phyloP scores from a whole-genome alignment of 2,113 vertebrate species.

The Cyrtonyx montezumae region DNA sequence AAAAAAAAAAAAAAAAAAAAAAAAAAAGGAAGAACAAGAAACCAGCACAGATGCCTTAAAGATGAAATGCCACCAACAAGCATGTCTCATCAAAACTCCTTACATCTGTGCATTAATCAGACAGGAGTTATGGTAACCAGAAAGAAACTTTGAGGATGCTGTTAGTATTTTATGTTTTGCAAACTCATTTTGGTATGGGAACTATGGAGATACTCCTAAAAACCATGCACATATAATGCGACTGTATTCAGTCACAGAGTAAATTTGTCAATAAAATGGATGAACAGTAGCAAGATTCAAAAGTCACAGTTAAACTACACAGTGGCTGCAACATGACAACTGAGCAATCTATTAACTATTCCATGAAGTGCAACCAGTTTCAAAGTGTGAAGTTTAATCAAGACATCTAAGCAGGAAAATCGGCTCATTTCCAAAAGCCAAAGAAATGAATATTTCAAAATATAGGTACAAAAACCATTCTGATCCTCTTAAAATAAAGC shows the following conservation, averaged over 20 bases:
- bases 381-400: background rate
- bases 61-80: background rate
- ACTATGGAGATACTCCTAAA: background rate
- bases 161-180: background rate
- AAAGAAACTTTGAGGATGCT: background rate
- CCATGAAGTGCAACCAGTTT: background rate
- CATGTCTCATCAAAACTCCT: background rate
- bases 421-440: background rate
- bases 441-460: background rate
- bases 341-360: background rate
- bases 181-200: background rate
- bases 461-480: background rate
- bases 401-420: background rate
- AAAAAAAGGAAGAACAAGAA: background rate
- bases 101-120: background rate
- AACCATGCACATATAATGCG: background rate
- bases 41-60: background rate
- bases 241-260: accelerated
- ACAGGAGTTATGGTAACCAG: background rate
- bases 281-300: background rate
- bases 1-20: background rate
- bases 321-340: background rate
- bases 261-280: background rate
- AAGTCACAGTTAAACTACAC: background rate
- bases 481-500: background rate